A percentile compares a stretch with the other conserved stretches of the same genome.
phyloP scores from a whole-genome alignment of 1,140 invertebrate species.

The Micrasema longulum region DNA sequence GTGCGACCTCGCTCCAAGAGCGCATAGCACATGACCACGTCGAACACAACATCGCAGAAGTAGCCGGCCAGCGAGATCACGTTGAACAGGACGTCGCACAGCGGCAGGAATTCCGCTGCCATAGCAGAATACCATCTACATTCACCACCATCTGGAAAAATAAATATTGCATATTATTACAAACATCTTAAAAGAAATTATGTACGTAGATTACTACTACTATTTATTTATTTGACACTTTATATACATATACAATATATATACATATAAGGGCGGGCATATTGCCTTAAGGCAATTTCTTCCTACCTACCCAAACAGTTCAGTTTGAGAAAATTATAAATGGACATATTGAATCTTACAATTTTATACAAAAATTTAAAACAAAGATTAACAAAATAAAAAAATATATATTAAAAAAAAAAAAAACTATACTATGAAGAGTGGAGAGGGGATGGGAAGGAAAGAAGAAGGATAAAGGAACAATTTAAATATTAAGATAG shows the following conservation, averaged over 20 bases:
- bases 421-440: too few relatives aligned
- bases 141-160: conserved; percentile 33
- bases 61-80: conserved; percentile 91
- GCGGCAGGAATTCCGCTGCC: conserved; percentile 83
- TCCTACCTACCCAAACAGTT: too few relatives aligned
- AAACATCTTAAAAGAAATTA: conserved; percentile 26
- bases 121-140: conserved; percentile 60
- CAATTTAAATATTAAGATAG: too few relatives aligned
- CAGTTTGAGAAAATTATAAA: too few relatives aligned
- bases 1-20: conserved; percentile 75
- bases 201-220: not conserved
- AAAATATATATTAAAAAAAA: not conserved
- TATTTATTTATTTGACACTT: conserved; percentile 8
- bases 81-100: conserved; percentile 92
- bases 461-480: too few relatives aligned
- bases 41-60: conserved; percentile 92
- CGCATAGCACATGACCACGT: conserved; percentile 86
- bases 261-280: too few relatives aligned
- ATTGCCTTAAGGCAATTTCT: too few relatives aligned
- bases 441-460: too few relatives aligned
- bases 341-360: too few relatives aligned
- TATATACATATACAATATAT: too few relatives aligned
- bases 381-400: too few relatives aligned
- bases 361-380: too few relatives aligned
- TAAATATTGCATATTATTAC: conserved; percentile 19